These are phyloP conservation scores for Philereme transversata DNA, from an alignment of 2,888 invertebrate genomes.

Conservation along the genomic window DNA sequence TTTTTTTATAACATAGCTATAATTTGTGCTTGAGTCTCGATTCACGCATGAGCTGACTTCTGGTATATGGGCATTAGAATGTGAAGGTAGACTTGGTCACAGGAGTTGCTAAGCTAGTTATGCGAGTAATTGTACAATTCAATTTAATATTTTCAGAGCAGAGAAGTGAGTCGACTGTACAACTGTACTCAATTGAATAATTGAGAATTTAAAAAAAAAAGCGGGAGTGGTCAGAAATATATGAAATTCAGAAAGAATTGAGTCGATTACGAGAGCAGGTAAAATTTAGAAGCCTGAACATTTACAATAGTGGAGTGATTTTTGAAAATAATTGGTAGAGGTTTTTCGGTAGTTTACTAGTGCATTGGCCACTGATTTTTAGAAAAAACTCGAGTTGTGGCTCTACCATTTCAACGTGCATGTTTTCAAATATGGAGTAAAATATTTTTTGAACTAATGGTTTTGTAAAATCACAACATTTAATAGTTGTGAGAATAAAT, in stretches of 20 bases:
- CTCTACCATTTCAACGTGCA: neutral
- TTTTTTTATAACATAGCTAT: too few species aligned
- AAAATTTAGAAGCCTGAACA: neutral
- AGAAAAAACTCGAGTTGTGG: slow-evolving; percentile 6
- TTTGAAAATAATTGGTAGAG: slow-evolving; percentile 14
- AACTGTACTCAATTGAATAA: too few species aligned
- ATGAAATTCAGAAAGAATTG: slow-evolving; percentile 8
- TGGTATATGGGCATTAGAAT: too few species aligned
- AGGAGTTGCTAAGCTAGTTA: too few species aligned
- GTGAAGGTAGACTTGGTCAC: too few species aligned
- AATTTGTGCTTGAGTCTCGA: too few species aligned
- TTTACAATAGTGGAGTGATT: slow-evolving; percentile 12
- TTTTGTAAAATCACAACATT: neutral
- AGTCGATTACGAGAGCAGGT: slow-evolving; percentile 3
- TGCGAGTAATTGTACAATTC: too few species aligned
- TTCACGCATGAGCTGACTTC: too few species aligned
- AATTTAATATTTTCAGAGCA: too few species aligned
- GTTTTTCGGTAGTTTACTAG: slow-evolving; percentile 9
- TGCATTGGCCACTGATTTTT: slow-evolving; percentile 9
- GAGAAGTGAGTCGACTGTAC: too few species aligned
- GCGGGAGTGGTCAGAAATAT: slow-evolving; percentile 2
- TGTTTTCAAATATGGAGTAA: neutral
- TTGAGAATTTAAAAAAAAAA: slow-evolving; percentile 1
- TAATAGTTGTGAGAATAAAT: neutral
- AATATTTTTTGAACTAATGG: neutral